Base-by-base conservation (phyloP, 2,888 invertebrate species). In the Chalcosyrphus nemorum region DNA sequence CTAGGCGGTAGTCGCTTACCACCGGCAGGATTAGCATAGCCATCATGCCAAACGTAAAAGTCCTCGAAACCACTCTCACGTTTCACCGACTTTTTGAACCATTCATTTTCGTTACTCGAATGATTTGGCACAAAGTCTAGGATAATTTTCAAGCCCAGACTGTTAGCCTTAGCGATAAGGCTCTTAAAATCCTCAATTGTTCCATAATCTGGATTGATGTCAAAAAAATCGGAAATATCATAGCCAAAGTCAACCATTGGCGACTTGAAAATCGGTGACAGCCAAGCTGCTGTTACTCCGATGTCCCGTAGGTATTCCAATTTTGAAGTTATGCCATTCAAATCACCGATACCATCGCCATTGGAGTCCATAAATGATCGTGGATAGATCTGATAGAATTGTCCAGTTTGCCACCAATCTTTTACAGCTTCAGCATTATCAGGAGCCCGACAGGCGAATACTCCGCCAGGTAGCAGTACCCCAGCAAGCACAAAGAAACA, bases 361-460 rank as follows among this genome's bases (percentile, higher is more conserved):
- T 95, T 91, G 17, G 94, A 94, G 89, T 97, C 97, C 89, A 93
- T 93, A 91, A 95, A 97, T 0, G 96, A 95, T 86, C 95, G 93
- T 0, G 95, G 94, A 88, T 95, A 95, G 32, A 96, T 94, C 89
- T 96, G 95, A 90, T 97, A 97, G 87, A 95, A 93, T 19, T 88
- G 88, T 1, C 87, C 88, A 5, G 87, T 88, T 78, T 89, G 74
- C 88, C 88, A 88, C 89, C 89, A 88, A 65, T 89, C 89, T 13
- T 86, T 87, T 50, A 13, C 27, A 0, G 24, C 2, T 4, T 52
- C 59, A 17, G 17, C 66, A 41, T 29, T n/a, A 1, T 43, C 57
- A n/a, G 29, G 80, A 47, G 70, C 81, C 59, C 81, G 86, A 9
- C 88, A 88, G 15, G 78, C 56, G 38, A 57, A 13, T 24, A 50